Base-by-base conservation (phyloP, 1,140 invertebrate genomes). In the Drosophila parvula region DNA sequence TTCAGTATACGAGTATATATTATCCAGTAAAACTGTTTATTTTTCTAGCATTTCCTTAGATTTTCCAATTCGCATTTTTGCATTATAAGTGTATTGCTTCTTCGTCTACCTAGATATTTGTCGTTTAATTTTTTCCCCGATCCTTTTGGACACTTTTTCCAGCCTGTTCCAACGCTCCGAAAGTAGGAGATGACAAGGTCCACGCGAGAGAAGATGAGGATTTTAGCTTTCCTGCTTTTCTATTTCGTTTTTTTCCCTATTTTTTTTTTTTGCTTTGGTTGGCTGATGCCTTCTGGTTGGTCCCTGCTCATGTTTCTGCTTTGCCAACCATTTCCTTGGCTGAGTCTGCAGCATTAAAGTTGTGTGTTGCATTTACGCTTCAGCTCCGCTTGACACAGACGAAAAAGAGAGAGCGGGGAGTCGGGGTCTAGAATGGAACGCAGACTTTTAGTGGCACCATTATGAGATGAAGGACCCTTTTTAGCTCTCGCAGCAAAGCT, bases 341-440 rank as follows among this genome's bases (percentile, higher is more conserved):
- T 69, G 28, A 18, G 48, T 71, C 69, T 73, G 69, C 67, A 71
- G 77, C 79, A 69, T 74, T 81, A 78, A 82, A 78, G 75, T 64
- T 64, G 62, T 67, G 62, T 81, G 79, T 78, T 88, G 63, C 77
- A 83, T 74, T 88, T 77, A 82, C 83, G 84, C 83, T 83, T 62
- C 67, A 75, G 57, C 56, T 88, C 56, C 62, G 50, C 57, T 77
- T 65, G 64, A 74, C 59, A 68, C 44, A 41, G 38, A 53, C 32
- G 22, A 9, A 32, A 11, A 44, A 8, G 12, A 18, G n/a, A 12
- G 18, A 12, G n/a, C 0, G 16, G 8, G n/a, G 9, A 53, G 32
- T 18, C 32, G 9, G 16, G 38, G 34, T 12, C 22, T 8, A n/a
- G 44, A 45, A 34, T n/a, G 34, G 51, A 36, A 53, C 40, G 62